A percentile compares a stretch with the other conserved stretches of the same genome.
These are phyloP conservation scores for Athene cunicularia DNA, from an alignment of 2,113 vertebrate species.

Conservation along the genomic window DNA sequence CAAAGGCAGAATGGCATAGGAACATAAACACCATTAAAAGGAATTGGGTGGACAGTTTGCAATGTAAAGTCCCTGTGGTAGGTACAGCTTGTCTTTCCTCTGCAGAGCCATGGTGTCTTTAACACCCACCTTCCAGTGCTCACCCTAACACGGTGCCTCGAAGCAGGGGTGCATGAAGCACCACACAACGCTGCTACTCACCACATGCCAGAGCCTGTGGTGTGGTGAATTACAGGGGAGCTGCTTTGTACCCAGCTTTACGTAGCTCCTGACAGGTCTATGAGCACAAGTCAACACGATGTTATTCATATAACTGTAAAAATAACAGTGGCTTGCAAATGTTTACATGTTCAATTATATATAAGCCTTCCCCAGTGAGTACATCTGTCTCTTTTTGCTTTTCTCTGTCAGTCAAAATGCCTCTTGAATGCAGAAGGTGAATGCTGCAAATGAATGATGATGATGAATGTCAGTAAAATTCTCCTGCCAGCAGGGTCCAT, in stretches of 20 bases:
- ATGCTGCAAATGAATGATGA: background rate
- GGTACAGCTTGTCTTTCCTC: background rate
- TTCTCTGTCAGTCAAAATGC: slow-evolving; percentile 31
- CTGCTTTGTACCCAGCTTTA: background rate
- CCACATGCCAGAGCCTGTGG: background rate
- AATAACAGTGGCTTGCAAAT: slow-evolving; percentile 31
- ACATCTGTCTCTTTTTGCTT: background rate
- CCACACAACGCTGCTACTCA: accelerated
- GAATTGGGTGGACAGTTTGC: background rate
- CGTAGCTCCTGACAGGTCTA: background rate
- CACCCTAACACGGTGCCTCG: accelerated
- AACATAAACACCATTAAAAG: slow-evolving; percentile 4
- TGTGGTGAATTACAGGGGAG: background rate
- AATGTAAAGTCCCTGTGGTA: background rate
- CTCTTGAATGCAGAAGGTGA: background rate
- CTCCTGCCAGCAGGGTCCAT: background rate
- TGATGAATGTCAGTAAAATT: background rate
- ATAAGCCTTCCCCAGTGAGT: slow-evolving; percentile 19
- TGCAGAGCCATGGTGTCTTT: background rate
- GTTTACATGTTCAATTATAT: slow-evolving; percentile 29
- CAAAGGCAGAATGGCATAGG: background rate
- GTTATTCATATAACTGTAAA: background rate
- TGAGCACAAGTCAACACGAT: background rate
- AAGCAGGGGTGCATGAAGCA: background rate
- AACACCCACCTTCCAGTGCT: background rate